Percentiles rank a stretch among this genome's conserved stretches.
Conservation (phyloP, 2,888 invertebrate species). For the Thysanoteuthis rhombus region DNA sequence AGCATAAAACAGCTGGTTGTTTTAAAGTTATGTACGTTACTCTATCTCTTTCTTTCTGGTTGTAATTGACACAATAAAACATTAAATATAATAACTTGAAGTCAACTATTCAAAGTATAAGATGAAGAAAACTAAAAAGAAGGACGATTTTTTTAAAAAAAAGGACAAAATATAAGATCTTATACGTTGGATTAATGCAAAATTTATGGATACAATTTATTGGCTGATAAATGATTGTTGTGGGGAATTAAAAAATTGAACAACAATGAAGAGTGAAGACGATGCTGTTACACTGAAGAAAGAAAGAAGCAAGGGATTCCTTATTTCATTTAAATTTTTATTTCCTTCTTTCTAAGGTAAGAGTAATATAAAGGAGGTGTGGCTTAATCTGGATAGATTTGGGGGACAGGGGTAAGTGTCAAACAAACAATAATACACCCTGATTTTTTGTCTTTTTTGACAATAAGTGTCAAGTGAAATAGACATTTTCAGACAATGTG, state of each 20-base stretch:
- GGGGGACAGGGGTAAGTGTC: background rate
- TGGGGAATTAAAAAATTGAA: background rate
- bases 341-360: background rate
- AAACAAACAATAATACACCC: background rate
- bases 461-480: background rate
- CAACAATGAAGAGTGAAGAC: too few species aligned
- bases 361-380: background rate
- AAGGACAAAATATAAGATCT: background rate
- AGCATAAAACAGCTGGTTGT: background rate
- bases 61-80: too few species aligned
- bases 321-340: too few species aligned
- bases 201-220: background rate
- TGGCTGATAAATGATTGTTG: background rate
- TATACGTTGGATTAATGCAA: too few species aligned
- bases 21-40: background rate
- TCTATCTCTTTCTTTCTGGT: too few species aligned
- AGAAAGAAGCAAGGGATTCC: too few species aligned
- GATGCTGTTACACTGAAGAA: too few species aligned
- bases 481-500: background rate
- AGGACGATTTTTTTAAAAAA: background rate
- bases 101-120: too few species aligned
- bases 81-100: too few species aligned
- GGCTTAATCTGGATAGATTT: background rate
- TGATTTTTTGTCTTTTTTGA: too few species aligned
- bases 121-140: background rate